Base-by-base conservation (phyloP, 2,113 vertebrate species). In the Ophthalmolycus amberensis region DNA sequence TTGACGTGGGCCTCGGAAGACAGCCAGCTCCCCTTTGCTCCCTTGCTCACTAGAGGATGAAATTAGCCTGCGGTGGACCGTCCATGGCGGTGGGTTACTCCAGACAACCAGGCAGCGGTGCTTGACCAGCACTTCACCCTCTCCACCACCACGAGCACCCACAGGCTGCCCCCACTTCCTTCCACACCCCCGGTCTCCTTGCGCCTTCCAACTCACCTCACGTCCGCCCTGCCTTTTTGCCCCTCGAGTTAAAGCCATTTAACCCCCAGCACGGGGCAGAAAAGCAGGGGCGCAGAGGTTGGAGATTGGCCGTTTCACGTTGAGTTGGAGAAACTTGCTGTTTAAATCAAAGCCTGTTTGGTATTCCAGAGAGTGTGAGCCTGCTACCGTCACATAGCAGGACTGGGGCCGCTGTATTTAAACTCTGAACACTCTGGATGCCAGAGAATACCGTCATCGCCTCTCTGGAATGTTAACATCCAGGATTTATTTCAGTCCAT, bases 1-100 rank as follows among this genome's bases (percentile, higher is more conserved):
- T 84, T 84, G 81, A 84, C 71, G n/a, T 50, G 76, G 68, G 73
- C 62, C 85, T 84, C 62, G 1, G 70, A 79, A 73, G 88, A 86
- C 79, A 80, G 84, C 27, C 20, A 20, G 80, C 68, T 90, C 84
- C 79, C 86, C 77, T 85, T 84, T 83, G 86, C 75, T 75, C 81
- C 9, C 14, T 65, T 89, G 92, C 75, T 91, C 88, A 83, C 74
- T 75, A 76, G 88, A 93, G 91, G 91, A 89, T 92, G 90, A 93
- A 92, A 94, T 92, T 92, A 91, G 83, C 85, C 80, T 62, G 82
- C 63, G 58, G 82, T 84, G 89, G 80, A 85, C 72, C 59, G 25
- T 86, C 82, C 75, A 42, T 66, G 68, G 72, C 14, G n/a, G 58
- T 58, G 78, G 89, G 84, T 90, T 89, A 89, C 80, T 82, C 58